Percentiles rank a stretch among this genome's conserved stretches.
These are phyloP conservation scores for Sinonovacula constricta DNA, from an alignment of 1,140 invertebrate genomes.

Conservation along the genomic window DNA sequence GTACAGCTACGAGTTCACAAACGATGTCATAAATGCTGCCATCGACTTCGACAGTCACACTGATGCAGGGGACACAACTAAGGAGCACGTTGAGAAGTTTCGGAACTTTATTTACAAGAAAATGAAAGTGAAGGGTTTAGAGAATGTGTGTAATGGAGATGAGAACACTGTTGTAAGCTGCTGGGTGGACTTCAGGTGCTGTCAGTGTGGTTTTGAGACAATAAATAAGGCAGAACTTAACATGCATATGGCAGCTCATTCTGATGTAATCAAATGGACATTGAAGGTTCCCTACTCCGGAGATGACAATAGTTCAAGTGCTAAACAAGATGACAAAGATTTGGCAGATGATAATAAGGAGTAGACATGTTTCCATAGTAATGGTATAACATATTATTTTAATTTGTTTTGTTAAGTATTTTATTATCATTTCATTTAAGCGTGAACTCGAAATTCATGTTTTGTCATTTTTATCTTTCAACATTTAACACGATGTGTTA, in stretches of 20 bases:
- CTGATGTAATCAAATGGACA: conserved; percentile 73
- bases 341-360: no score
- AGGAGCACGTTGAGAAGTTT: conserved; percentile 62
- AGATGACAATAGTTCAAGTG: not conserved
- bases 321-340: not conserved
- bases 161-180: conserved; percentile 59
- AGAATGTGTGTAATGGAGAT: conserved; percentile 49
- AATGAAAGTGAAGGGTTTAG: conserved; percentile 63
- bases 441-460: no score
- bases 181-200: conserved; percentile 77
- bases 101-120: conserved; percentile 64
- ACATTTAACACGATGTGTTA: no score
- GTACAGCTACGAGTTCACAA: conserved; percentile 77
- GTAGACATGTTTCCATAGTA: no score
- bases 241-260: conserved; percentile 74
- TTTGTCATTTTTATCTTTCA: no score
- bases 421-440: no score
- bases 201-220: conserved; percentile 78
- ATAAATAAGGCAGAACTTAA: conserved; percentile 75
- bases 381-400: no score
- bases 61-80: conserved; percentile 57
- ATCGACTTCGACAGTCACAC: conserved; percentile 75
- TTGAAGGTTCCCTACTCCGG: conserved; percentile 58
- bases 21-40: conserved; percentile 77
- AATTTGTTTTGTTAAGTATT: no score